phyloP scores from a whole-genome alignment of 2,113 vertebrate genomes.

The Caracal caracal region DNA sequence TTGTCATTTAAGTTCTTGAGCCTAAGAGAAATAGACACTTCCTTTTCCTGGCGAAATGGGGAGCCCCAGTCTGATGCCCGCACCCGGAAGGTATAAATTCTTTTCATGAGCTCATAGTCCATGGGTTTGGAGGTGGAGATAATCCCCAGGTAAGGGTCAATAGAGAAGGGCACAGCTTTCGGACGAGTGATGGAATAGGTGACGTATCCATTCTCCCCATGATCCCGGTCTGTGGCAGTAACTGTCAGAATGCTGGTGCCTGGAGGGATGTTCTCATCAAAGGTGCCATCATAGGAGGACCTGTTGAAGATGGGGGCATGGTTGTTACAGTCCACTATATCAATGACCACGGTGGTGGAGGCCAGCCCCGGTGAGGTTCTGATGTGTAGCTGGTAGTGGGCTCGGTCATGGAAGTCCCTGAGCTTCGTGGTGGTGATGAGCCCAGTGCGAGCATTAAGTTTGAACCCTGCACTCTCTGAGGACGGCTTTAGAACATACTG shows the following conservation, averaged over 20 bases:
- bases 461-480: slow-evolving; percentile 88
- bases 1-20: slow-evolving; percentile 97
- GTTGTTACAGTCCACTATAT: slow-evolving; percentile 94
- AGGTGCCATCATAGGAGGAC: slow-evolving; percentile 87
- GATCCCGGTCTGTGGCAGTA: slow-evolving; percentile 90
- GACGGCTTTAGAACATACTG: slow-evolving; percentile 90
- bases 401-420: slow-evolving; percentile 89
- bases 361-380: slow-evolving; percentile 85
- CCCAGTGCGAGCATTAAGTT: slow-evolving; percentile 91
- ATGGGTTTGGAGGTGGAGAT: slow-evolving; percentile 92
- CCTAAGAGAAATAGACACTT: slow-evolving; percentile 91
- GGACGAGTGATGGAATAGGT: slow-evolving; percentile 91
- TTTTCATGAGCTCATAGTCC: slow-evolving; percentile 96
- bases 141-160: slow-evolving; percentile 92
- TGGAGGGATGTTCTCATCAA: slow-evolving; percentile 93
- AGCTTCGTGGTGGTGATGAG: slow-evolving; percentile 89
- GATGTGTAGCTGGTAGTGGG: slow-evolving; percentile 91
- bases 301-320: slow-evolving; percentile 90
- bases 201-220: slow-evolving; percentile 91
- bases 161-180: slow-evolving; percentile 89
- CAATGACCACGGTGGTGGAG: slow-evolving; percentile 87
- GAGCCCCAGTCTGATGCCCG: slow-evolving; percentile 96
- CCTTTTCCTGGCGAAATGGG: slow-evolving; percentile 92
- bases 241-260: slow-evolving; percentile 92
- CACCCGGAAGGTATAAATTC: slow-evolving; percentile 92